These are phyloP conservation scores for Lophotis ruficrista DNA, from an alignment of 2,113 vertebrate genomes.

Conservation along the genomic window DNA sequence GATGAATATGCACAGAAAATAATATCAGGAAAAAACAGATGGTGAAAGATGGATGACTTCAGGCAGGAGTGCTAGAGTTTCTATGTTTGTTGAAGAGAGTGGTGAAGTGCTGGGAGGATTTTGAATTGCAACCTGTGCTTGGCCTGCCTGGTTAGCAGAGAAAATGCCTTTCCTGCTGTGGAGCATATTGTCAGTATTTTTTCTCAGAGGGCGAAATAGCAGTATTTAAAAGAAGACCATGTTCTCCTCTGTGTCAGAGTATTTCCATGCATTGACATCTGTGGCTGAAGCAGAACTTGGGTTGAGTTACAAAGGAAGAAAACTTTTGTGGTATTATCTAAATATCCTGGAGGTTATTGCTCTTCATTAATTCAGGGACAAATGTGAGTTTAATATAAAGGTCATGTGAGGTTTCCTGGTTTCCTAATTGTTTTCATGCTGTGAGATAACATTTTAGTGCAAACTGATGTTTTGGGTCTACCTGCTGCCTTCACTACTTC, in stretches of 20 bases:
- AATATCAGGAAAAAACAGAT: too few species aligned
- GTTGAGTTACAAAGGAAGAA: not conserved
- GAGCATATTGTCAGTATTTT: not conserved
- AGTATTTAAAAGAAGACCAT: not conserved
- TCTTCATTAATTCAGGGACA: not conserved
- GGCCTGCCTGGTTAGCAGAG: not conserved
- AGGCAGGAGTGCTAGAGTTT: not conserved
- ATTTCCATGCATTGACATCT: not conserved
- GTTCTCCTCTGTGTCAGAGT: not conserved
- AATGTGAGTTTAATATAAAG: not conserved
- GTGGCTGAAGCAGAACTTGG: not conserved
- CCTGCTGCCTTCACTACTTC: not conserved
- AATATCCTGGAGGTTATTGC: not conserved
- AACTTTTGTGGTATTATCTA: not conserved
- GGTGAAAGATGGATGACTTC: not conserved
- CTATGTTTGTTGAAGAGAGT: not conserved
- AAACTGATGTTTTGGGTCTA: not conserved
- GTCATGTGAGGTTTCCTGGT: not conserved
- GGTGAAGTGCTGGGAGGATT: not conserved
- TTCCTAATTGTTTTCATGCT: constrained; percentile 2
- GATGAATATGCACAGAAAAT: not conserved
- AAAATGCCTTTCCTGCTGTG: not conserved
- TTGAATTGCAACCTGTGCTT: not conserved
- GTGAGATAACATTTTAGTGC: not conserved
- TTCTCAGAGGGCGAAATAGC: not conserved